Evolutionary conservation across 2,113 vertebrate genomes (phyloP).

Genomic region (Tyto alba): DNA sequence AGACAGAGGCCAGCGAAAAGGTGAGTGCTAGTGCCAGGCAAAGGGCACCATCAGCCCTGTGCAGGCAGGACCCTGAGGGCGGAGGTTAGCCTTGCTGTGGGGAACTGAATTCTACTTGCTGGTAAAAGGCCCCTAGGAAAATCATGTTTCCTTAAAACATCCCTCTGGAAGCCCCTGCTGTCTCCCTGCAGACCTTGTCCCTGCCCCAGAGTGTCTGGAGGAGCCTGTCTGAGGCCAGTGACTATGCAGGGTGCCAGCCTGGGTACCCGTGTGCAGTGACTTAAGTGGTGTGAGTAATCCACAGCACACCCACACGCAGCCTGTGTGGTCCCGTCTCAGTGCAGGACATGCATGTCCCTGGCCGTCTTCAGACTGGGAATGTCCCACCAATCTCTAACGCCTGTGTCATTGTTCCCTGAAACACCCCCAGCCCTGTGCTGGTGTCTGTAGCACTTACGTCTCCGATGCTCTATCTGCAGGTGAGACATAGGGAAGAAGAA

Average conservation of each 20-base stretch:
- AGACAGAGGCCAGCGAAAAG: neutral
- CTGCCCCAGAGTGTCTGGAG: neutral
- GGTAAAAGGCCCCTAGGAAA: neutral
- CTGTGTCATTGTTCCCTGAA: neutral
- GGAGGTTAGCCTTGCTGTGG: neutral
- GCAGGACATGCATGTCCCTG: neutral
- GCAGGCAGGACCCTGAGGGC: neutral
- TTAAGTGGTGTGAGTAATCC: neutral
- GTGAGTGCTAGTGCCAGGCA: neutral
- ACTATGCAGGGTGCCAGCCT: neutral
- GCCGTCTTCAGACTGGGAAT: neutral
- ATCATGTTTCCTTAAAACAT: neutral
- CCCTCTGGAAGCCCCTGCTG: neutral
- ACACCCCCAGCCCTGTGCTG: fast-evolving
- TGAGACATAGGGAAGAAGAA: slow-evolving; percentile 86
- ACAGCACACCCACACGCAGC: neutral
- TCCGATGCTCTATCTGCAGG: slow-evolving; percentile 85
- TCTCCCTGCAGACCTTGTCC: neutral
- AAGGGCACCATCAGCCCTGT: neutral
- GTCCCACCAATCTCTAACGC: neutral
- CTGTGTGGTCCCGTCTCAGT: neutral
- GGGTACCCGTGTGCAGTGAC: neutral
- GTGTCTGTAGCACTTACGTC: slow-evolving; percentile 75
- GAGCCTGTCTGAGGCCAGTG: neutral
- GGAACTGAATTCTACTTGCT: neutral